These are phyloP conservation scores for Promerops cafer DNA, from an alignment of 2,113 vertebrate species.

Conservation along the genomic window DNA sequence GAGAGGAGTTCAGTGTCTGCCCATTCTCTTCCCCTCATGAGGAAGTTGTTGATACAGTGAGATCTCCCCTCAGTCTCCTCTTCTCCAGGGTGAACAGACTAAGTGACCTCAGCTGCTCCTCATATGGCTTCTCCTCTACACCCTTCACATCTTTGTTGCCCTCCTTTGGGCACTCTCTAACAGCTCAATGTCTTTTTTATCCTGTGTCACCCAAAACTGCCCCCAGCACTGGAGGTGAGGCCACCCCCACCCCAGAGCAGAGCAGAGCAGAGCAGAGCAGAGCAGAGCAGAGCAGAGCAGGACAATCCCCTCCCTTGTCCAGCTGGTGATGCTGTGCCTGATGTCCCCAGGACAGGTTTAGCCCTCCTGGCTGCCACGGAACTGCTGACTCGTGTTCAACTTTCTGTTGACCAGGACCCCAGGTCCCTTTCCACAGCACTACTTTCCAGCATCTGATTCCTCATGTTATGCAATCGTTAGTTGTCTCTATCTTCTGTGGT, in stretches of 20 bases:
- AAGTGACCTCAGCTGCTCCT: not conserved
- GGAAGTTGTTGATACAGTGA: not conserved
- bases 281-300: fast-evolving
- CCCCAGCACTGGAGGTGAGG: fast-evolving
- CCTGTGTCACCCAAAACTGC: fast-evolving
- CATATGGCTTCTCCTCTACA: fast-evolving
- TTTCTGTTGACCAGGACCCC: fast-evolving
- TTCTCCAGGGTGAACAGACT: not conserved
- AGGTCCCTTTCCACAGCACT: not conserved
- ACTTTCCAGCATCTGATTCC: not conserved
- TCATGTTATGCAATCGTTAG: not conserved
- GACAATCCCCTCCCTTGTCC: not conserved
- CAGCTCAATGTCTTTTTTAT: fast-evolving
- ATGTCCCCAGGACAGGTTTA: fast-evolving
- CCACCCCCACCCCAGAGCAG: fast-evolving
- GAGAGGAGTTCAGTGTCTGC: not conserved
- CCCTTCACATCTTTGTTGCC: not conserved
- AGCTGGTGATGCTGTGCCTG: fast-evolving
- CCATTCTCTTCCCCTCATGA: not conserved
- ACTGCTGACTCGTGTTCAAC: fast-evolving
- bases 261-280: fast-evolving
- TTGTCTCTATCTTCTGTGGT: not conserved
- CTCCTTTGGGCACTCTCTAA: not conserved
- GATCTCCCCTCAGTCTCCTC: not conserved
- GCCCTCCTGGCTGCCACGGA: not conserved